Evolutionary conservation across 2,888 invertebrate species (phyloP), one percentile per base, ranked within the genome.

Genomic region (Thymelicus acteon): DNA sequence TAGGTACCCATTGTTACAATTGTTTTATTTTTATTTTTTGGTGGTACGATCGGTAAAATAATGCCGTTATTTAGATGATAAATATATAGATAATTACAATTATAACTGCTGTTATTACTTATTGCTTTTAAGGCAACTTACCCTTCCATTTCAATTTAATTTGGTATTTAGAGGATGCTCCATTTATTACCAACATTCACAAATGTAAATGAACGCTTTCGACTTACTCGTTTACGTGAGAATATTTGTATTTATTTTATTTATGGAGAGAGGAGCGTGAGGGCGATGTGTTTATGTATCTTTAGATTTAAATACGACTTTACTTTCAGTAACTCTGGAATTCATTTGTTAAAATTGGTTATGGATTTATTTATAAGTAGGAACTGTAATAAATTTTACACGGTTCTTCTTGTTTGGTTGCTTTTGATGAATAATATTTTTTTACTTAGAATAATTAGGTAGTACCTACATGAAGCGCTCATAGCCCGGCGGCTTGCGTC

Each of bases 231-330:
- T 84, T 91, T 92, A 92, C 93, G 93, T 93, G 93, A 93, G 92
- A 93, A 93, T 93, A 93, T 93, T 92, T 92, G 90, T 93, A 92
- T 93, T 93, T 92, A 91, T 92, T 92, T 93, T 91, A 93, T 93
- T 93, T 93, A 93, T 92, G 92, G 92, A 84, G 81, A 81, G 87
- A 85, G 84, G 82, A 82, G 85, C 80, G 88, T 90, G 90, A 90
- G 89, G 90, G 90, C 86, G 91, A 89, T 91, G 89, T 88, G 89
- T 91, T 92, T 88, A 92, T 92, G 92, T 92, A 92, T 91, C 91
- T 92, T 87, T 82, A 88, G 87, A 92, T 92, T 93, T 88, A 90
- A 91, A 92, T 89, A 88, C 86, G 87, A 83, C 85, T 85, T 90
- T 81, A 88, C 85, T 86, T 84, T 79, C 85, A 89, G 85, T 89